Evolutionary conservation across 1,140 invertebrate species (phyloP).

Genomic region (Ceratina calcarata): DNA sequence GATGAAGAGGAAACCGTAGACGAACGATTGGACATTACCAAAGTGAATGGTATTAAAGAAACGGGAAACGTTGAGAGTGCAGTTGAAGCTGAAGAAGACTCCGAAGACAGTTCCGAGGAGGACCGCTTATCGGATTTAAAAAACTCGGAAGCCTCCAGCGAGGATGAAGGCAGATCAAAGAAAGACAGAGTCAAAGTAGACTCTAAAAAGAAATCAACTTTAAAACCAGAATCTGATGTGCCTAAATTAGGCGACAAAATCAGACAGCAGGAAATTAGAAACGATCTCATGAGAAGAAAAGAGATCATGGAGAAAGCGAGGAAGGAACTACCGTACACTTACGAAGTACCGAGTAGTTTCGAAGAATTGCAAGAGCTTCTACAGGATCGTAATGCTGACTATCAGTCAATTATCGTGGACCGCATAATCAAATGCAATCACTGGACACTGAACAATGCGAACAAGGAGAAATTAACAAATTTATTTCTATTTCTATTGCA

Average conservation of each 20-base stretch:
- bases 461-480: constrained; percentile 88
- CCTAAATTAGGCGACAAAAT: constrained; percentile 7
- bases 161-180: constrained; percentile 68
- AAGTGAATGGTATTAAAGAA: neutral
- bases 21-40: neutral
- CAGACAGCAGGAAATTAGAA: constrained; percentile 64
- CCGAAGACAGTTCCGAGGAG: constrained; percentile 53
- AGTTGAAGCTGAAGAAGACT: constrained; percentile 48
- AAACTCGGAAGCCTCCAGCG: constrained; percentile 70
- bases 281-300: constrained; percentile 77
- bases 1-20: constrained; percentile 38
- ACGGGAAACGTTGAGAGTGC: neutral
- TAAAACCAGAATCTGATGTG: constrained; percentile 55
- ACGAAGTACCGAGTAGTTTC: constrained; percentile 84
- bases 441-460: constrained; percentile 86
- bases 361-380: constrained; percentile 86
- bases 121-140: constrained; percentile 81
- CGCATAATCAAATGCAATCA: constrained; percentile 93
- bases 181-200: constrained; percentile 40
- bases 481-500: constrained; percentile 89
- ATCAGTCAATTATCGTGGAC: constrained; percentile 87
- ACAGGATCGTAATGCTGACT: constrained; percentile 81
- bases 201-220: constrained; percentile 27
- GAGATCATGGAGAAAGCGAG: constrained; percentile 83
- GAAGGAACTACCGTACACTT: constrained; percentile 87